A percentile compares a stretch with the other conserved stretches of the same genome.
Evolutionary conservation across 2,797 vertebrate genomes (phyloP).

Genomic region (Eremophila alpestris): DNA sequence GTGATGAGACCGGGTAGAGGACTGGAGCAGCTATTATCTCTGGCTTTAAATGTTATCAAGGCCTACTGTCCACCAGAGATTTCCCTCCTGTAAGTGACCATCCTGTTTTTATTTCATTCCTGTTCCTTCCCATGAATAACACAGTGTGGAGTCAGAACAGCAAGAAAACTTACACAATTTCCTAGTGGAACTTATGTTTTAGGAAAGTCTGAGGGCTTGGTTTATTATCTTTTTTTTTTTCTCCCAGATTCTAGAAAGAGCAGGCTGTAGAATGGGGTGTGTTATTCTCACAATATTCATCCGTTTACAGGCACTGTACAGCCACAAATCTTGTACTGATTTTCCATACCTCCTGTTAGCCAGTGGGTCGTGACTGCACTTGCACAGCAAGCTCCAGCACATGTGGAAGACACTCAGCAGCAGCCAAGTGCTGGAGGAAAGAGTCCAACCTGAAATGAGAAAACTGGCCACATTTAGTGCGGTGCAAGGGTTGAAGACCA

Average conservation of each 20-base stretch:
- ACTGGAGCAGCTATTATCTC: background rate
- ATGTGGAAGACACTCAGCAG: too few relatives aligned
- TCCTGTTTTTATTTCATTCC: background rate
- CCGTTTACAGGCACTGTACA: background rate
- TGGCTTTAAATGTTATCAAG: background rate
- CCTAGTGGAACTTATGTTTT: background rate
- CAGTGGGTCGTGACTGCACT: background rate
- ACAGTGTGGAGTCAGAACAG: background rate
- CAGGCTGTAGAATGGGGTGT: background rate
- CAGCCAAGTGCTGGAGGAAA: background rate
- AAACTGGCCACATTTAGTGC: background rate
- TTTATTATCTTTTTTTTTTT: accelerated
- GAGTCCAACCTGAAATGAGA: background rate
- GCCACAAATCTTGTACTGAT: background rate
- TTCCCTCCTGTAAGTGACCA: background rate
- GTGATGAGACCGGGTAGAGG: background rate
- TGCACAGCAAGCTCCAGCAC: background rate
- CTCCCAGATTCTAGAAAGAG: background rate
- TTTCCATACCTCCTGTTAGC: background rate
- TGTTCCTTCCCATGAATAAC: background rate
- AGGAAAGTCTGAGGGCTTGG: background rate
- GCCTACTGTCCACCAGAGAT: background rate
- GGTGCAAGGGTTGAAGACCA: background rate
- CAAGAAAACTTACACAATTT: background rate
- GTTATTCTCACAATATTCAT: background rate